phyloP scores from a whole-genome alignment of 2,888 invertebrate genomes.

The Archips crataeganus region DNA sequence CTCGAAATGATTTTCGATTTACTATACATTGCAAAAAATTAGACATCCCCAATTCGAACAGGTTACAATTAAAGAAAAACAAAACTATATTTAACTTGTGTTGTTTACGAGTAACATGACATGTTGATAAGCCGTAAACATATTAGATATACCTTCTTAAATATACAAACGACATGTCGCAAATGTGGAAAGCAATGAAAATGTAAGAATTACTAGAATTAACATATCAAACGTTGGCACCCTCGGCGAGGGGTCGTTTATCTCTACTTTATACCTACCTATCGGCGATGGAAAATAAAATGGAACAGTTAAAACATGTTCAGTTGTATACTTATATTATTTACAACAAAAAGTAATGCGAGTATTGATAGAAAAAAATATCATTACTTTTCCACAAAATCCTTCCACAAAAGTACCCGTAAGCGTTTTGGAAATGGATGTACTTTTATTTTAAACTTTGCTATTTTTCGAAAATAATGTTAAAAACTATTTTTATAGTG shows the following conservation, averaged over 20 bases:
- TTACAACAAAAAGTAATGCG: background rate
- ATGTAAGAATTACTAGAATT: slow-evolving; percentile 76
- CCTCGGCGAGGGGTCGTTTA: slow-evolving; percentile 24
- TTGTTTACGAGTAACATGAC: background rate
- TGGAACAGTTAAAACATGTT: slow-evolving; percentile 3
- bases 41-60: too few species aligned
- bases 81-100: background rate
- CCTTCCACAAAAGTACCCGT: background rate
- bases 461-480: too few species aligned
- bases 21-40: too few species aligned
- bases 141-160: slow-evolving; percentile 5
- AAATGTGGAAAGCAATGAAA: slow-evolving; percentile 71
- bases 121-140: background rate
- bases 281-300: slow-evolving; percentile 17
- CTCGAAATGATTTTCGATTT: too few species aligned
- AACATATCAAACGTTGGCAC: slow-evolving; percentile 76
- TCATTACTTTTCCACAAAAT: background rate
- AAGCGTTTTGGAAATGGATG: too few species aligned
- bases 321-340: background rate
- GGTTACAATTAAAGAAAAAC: too few species aligned
- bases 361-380: background rate
- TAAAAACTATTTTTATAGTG: too few species aligned
- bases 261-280: slow-evolving; percentile 1
- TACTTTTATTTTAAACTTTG: too few species aligned
- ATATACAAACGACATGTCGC: slow-evolving; percentile 52